Percentiles rank a stretch among this genome's conserved stretches.
These are phyloP conservation scores for Druceiella hillmani DNA, from an alignment of 2,888 invertebrate genomes.

Conservation along the genomic window DNA sequence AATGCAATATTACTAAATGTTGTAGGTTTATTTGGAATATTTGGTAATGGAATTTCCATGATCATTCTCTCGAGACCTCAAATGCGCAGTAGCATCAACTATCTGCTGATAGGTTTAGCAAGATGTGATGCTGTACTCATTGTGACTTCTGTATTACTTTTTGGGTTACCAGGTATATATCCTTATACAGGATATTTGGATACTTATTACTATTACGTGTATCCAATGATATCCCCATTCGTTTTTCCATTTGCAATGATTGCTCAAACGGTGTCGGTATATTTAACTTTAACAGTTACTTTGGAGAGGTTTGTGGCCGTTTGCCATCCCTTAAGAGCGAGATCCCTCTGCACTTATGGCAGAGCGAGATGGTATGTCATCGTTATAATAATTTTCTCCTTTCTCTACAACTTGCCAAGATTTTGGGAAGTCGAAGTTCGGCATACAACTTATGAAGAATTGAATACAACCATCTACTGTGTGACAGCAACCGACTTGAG, in stretches of 20 bases:
- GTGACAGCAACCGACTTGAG: constrained; percentile 61
- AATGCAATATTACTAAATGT: constrained; percentile 77
- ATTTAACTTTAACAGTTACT: constrained; percentile 85
- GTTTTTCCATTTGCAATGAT: constrained; percentile 81
- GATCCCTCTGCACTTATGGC: constrained; percentile 86
- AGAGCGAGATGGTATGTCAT: constrained; percentile 81
- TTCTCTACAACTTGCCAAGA: constrained; percentile 81
- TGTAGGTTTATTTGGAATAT: constrained; percentile 76
- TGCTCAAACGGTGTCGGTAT: constrained; percentile 91
- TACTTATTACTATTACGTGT: constrained; percentile 72
- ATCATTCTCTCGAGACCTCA: constrained; percentile 87
- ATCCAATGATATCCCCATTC: constrained; percentile 73
- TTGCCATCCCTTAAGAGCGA: constrained; percentile 82
- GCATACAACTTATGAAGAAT: constrained; percentile 35
- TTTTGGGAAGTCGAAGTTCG: constrained; percentile 71
- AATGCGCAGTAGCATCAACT: constrained; percentile 95
- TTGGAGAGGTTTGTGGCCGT: constrained; percentile 93
- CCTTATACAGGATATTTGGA: constrained; percentile 74
- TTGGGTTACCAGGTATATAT: constrained; percentile 81
- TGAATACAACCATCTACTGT: constrained; percentile 62
- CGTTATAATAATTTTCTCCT: constrained; percentile 72
- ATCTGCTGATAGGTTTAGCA: constrained; percentile 88
- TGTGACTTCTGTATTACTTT: constrained; percentile 77
- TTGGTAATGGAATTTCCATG: constrained; percentile 88
- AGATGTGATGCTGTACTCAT: constrained; percentile 90